These are phyloP conservation scores for Papilio demoleus DNA, from an alignment of 2,888 invertebrate species.

Conservation along the genomic window DNA sequence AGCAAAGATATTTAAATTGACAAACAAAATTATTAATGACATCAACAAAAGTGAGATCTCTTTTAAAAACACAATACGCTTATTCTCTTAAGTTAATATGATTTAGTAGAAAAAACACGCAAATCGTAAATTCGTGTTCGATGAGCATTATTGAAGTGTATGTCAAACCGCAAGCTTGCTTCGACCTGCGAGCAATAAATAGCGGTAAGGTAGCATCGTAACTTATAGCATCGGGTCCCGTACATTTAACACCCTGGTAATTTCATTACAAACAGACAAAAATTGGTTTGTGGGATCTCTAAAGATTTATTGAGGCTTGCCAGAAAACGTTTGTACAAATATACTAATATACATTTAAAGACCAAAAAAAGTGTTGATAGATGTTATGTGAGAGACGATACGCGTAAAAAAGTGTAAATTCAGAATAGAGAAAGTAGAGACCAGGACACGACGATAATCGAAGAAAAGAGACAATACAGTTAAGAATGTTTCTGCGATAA, in stretches of 20 bases:
- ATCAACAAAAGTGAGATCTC: too few relatives aligned
- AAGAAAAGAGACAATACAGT: too few relatives aligned
- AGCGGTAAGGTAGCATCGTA: conserved; percentile 6
- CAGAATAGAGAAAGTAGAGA: too few relatives aligned
- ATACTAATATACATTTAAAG: too few relatives aligned
- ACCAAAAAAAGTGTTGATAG: too few relatives aligned
- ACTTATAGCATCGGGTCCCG: conserved; percentile 18
- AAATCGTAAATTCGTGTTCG: conserved; percentile 31
- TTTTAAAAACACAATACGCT: background rate
- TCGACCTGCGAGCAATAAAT: conserved; percentile 14
- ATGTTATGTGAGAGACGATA: too few relatives aligned
- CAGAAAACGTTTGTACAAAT: background rate
- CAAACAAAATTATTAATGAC: background rate
- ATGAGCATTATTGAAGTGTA: conserved; percentile 23
- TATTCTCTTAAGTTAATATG: conserved; percentile 19
- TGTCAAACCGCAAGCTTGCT: conserved; percentile 21
- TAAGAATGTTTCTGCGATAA: too few relatives aligned
- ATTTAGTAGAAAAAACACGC: conserved; percentile 11
- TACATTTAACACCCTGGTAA: conserved; percentile 9
- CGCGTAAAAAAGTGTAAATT: too few relatives aligned
- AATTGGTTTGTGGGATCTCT: background rate
- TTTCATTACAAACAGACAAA: conserved; percentile 8
- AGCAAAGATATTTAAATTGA: too few relatives aligned
- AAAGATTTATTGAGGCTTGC: background rate
- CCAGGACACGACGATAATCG: too few relatives aligned